phyloP scores from a whole-genome alignment of 2,888 invertebrate species.

The Crossocerus cetratus region DNA sequence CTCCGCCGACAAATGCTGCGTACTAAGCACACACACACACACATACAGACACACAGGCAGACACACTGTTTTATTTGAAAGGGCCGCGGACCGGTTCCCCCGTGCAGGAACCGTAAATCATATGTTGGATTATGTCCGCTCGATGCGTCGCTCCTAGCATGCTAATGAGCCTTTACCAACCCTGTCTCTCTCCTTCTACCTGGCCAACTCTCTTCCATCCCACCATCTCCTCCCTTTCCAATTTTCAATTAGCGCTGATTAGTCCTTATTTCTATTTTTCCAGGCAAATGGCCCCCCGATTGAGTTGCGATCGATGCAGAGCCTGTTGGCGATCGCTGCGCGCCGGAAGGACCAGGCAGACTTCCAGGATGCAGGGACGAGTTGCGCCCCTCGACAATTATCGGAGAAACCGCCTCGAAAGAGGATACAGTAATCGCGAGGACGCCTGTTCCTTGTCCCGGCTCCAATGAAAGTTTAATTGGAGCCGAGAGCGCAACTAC shows the following conservation, averaged over 20 bases:
- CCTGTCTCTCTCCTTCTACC: background rate
- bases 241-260: no score
- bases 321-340: background rate
- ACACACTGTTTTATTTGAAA: constrained; percentile 60
- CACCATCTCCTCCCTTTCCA: background rate
- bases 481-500: no score
- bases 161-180: constrained; percentile 58
- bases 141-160: constrained; percentile 57
- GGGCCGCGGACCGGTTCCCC: constrained; percentile 61
- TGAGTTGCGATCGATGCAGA: no score
- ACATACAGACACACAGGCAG: constrained; percentile 12
- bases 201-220: background rate
- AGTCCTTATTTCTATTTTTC: no score
- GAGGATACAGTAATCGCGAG: constrained; percentile 6
- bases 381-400: constrained; percentile 7
- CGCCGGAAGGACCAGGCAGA: background rate
- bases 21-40: constrained; percentile 8
- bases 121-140: constrained; percentile 59
- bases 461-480: background rate
- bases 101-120: constrained; percentile 64
- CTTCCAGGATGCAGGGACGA: background rate
- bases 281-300: no score
- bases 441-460: background rate
- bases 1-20: constrained; percentile 52
- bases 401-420: background rate